Evolutionary conservation across 2,797 vertebrate genomes (phyloP), one percentile per base, ranked within the genome.

Genomic region (Chrosomus eos): DNA sequence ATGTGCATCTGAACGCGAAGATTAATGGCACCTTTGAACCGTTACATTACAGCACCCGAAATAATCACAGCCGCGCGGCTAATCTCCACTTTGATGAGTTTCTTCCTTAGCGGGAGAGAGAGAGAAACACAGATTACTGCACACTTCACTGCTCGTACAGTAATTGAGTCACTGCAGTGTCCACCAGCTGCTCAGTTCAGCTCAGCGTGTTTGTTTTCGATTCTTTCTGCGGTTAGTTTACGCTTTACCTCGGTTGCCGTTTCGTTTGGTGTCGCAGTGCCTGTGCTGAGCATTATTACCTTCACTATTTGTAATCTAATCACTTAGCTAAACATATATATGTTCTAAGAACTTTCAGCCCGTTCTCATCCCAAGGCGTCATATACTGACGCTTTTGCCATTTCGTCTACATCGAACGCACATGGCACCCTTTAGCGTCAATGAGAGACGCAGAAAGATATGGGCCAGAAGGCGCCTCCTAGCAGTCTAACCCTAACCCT

Each of bases 1-100:
- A 88, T 88, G 86, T 79, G 81, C 88, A 86, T 89, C 82, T 62
- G 84, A 82, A 85, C 80, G 48, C 62, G n/a, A 87, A 87, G 87
- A 90, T 88, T 88, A 90, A 90, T 90, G 60, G 86, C 84, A 85
- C 79, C 84, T 78, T 78, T 90, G 87, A 82, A 86, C 84, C 79
- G 51, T 82, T 85, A 84, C 85, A 86, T 84, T 84, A 67, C 87
- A 80, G 86, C n/a, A 64, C 68, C 86, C 55, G 55, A 84, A 87
- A 90, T 84, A 84, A 90, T 88, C 86, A 90, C 45, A 62, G 70
- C 67, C 10, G 16, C 40, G 48, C 76, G 48, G 77, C 81, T 87
- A 88, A 88, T 88, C 86, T 84, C 81, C 79, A 83, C 53, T 84
- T 73, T 82, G 85, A 86, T 83, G 72, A 85, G 83, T 67, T 76